These are phyloP conservation scores for Stegodyphus mimosarum DNA, from an alignment of 1,140 invertebrate genomes.

Conservation along the genomic window DNA sequence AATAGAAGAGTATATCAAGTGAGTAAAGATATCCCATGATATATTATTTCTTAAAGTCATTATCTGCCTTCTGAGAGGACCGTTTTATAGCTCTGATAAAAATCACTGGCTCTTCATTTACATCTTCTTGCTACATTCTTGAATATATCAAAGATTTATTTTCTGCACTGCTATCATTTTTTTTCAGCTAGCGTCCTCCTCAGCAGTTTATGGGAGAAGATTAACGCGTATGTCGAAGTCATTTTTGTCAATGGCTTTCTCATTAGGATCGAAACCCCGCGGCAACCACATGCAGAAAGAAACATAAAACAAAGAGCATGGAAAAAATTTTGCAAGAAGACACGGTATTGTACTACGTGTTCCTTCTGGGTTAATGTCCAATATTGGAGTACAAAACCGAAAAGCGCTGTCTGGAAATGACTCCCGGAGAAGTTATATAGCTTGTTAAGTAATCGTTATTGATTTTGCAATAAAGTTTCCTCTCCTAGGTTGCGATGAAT, in stretches of 20 bases:
- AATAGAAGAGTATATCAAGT: too few species aligned
- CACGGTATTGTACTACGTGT: slow-evolving; percentile 31
- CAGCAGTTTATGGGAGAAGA: slow-evolving; percentile 34
- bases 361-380: slow-evolving; percentile 34
- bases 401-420: slow-evolving; percentile 48
- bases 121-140: slow-evolving; percentile 3
- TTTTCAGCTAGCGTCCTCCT: background rate
- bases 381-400: slow-evolving; percentile 50
- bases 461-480: slow-evolving; percentile 51
- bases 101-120: slow-evolving; percentile 2
- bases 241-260: slow-evolving; percentile 56
- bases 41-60: too few species aligned
- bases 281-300: background rate
- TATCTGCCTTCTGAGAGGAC: too few species aligned
- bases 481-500: slow-evolving; percentile 13
- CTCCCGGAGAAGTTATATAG: slow-evolving; percentile 49
- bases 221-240: slow-evolving; percentile 50
- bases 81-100: too few species aligned
- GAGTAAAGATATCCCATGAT: too few species aligned
- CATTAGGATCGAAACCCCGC: slow-evolving; percentile 29
- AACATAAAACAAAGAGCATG: slow-evolving; percentile 37
- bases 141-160: slow-evolving; percentile 31
- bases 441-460: slow-evolving; percentile 59
- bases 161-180: background rate
- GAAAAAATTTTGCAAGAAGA: background rate